phyloP scores from a whole-genome alignment of 2,888 invertebrate species.

The Luperina nickerlii region DNA sequence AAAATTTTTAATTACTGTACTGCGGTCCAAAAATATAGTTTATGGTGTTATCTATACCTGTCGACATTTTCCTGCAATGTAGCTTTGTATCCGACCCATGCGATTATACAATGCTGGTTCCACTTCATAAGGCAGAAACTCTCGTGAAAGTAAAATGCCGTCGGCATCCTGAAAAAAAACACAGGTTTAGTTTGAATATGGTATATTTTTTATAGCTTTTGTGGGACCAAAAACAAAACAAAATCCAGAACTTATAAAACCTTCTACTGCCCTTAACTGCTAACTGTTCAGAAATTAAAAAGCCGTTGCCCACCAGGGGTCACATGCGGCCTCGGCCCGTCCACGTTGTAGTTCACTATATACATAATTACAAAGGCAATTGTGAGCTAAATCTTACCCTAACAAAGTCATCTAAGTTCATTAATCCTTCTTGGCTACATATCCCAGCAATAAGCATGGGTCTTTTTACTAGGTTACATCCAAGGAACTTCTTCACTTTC shows the following conservation, averaged over 20 bases:
- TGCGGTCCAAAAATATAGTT: not conserved
- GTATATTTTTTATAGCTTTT: not conserved
- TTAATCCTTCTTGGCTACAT: constrained; percentile 70
- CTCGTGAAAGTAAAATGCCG: constrained; percentile 79
- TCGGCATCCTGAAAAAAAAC: constrained; percentile 77
- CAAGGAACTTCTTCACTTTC: constrained; percentile 69
- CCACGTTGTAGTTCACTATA: too few relatives aligned
- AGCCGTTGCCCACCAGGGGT: too few relatives aligned
- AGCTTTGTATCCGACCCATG: constrained; percentile 79
- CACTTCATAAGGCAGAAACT: constrained; percentile 79
- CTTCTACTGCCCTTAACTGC: not conserved
- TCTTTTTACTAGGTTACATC: constrained; percentile 57
- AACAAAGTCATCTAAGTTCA: constrained; percentile 73
- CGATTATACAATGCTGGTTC: constrained; percentile 65
- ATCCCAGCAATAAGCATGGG: constrained; percentile 73
- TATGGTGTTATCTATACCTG: constrained; percentile 69
- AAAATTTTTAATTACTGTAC: not conserved
- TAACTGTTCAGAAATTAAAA: not conserved
- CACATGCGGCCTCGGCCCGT: not conserved
- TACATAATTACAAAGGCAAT: not conserved
- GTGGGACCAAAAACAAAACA: not conserved
- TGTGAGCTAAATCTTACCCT: constrained; percentile 61
- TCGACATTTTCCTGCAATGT: constrained; percentile 79
- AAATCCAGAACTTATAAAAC: not conserved
- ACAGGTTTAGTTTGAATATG: not conserved